Evolutionary conservation across 2,113 vertebrate species (phyloP).

Genomic region (Chloebia gouldiae): DNA sequence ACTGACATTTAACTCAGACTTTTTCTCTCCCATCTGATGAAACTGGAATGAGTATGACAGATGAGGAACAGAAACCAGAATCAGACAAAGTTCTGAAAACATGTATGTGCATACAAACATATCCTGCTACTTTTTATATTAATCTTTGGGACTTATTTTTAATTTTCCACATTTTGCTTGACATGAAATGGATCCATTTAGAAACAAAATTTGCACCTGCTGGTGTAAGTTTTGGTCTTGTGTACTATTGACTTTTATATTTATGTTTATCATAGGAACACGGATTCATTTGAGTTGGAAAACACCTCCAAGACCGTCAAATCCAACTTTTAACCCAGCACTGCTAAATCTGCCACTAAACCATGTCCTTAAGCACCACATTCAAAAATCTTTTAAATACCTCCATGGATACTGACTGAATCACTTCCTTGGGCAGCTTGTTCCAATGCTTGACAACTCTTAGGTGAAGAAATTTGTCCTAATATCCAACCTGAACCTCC

Average conservation of each 20-base stretch:
- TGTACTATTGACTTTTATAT: background rate
- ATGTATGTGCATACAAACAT: background rate
- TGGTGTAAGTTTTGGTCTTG: background rate
- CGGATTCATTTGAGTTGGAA: background rate
- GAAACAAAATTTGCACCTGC: background rate
- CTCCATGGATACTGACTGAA: background rate
- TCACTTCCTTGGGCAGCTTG: background rate
- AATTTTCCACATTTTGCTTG: background rate
- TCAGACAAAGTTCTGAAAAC: background rate
- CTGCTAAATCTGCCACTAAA: background rate
- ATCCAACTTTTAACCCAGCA: background rate
- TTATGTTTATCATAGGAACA: background rate
- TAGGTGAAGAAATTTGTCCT: background rate
- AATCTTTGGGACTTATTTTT: background rate
- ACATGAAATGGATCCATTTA: background rate
- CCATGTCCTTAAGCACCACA: background rate
- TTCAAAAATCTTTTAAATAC: background rate
- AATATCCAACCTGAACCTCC: background rate
- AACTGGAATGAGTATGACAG: background rate
- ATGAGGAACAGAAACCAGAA: background rate
- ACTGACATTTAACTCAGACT: background rate
- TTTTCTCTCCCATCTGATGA: background rate
- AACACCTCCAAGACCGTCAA: background rate
- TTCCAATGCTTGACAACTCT: background rate
- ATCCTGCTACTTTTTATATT: background rate